phyloP scores from a whole-genome alignment of 35 echinoderm and acorn worm species.

The Stichopus chloronotus region DNA sequence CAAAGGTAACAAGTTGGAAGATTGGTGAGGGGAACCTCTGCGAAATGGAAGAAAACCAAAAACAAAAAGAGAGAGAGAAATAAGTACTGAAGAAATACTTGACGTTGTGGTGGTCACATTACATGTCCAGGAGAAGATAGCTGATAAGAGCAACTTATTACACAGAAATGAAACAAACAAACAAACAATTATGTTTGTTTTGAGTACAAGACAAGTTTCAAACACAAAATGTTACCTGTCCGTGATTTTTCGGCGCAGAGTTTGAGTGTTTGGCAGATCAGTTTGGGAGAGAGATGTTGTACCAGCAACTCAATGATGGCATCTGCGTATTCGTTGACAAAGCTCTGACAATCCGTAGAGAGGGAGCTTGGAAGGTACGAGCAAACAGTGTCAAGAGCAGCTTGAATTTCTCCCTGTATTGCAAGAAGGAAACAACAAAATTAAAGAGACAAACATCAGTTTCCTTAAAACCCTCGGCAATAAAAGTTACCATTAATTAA shows the following conservation, averaged over 20 bases:
- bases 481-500: too few species aligned
- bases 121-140: too few species aligned
- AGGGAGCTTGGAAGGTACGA: slow-evolving; percentile 22
- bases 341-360: slow-evolving; percentile 10
- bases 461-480: not conserved
- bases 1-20: not conserved
- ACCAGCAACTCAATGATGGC: not conserved
- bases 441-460: not conserved
- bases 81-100: too few species aligned
- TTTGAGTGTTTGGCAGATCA: too few species aligned
- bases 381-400: not conserved
- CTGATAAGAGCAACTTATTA: too few species aligned
- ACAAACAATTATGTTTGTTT: too few species aligned
- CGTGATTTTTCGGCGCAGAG: not conserved
- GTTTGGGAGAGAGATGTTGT: too few species aligned
- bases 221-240: not conserved
- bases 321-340: not conserved
- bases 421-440: not conserved
- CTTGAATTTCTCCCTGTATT: not conserved
- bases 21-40: not conserved
- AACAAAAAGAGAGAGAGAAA: too few species aligned
- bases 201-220: too few species aligned
- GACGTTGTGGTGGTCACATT: too few species aligned
- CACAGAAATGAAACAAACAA: too few species aligned
- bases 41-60: not conserved